Base-by-base conservation (phyloP, 2,888 invertebrate species). In the Linnaemya vulpina region DNA sequence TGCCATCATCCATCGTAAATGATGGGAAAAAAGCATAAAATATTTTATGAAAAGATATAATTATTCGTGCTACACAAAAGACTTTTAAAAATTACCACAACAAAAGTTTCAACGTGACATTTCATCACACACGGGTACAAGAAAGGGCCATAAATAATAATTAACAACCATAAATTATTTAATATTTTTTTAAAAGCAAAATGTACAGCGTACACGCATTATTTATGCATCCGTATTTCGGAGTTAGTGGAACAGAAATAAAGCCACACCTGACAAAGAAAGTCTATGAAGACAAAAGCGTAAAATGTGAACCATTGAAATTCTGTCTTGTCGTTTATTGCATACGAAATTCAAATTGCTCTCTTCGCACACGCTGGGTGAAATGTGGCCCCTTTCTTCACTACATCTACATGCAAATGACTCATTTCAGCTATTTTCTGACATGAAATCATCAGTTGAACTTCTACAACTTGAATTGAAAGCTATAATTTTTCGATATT, bases 221-320 rank as follows among this genome's bases (percentile, higher is more conserved):
- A 15, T 25, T 4, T 25, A 30, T 3, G 0, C 17, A 30, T 13
- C 7, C 25, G 13, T 15, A 55, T 30, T 15, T 30, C 13, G 10
- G 4, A 30, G n/a, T 8, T 51, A 51, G 20, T 51, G 11, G 5
- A 62, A 17, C 9, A n/a, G 5, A 65, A 46, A 25, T n/a, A 46
- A 65, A 63, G 20, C 22, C 67, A 49, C 73, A 67, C 67, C 60
- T 60, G 58, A 49, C 10, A 80, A 80, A 67, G 79, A 73, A 80
- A 80, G 73, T 46, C 5, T 7, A 49, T 20, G 7, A 58, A n/a
- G n/a, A 65, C 30, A 35, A 1, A n/a, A 22, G 10, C 8, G 3
- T 15, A 46, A 71, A 79, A 55, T 40, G 20, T n/a, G 5, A n/a
- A 22, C n/a, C n/a, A 25, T 70, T 40, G 40, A 40, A 55, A 70